Conservation (phyloP, 2,113 vertebrate genomes). For the Phyllostomus discolor region DNA sequence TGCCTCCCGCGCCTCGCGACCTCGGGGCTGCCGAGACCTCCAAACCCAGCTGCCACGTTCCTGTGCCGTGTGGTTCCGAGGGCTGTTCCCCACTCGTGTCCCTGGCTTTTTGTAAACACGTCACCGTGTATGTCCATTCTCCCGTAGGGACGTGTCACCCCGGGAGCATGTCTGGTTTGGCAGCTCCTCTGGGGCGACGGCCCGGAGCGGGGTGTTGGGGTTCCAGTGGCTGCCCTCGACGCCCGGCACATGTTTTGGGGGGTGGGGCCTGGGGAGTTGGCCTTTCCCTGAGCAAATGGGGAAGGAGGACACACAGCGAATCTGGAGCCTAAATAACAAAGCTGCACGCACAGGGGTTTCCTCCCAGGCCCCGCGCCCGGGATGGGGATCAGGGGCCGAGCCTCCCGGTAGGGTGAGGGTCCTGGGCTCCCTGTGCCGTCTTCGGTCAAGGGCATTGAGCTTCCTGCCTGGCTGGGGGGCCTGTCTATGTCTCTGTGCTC, state of each 20-base stretch:
- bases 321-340: rapidly evolving
- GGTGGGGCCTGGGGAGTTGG: rapidly evolving
- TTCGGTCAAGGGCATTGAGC: rapidly evolving
- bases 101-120: rapidly evolving
- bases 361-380: rapidly evolving
- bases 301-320: background rate
- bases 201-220: background rate
- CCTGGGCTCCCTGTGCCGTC: background rate
- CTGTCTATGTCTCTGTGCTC: background rate
- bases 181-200: rapidly evolving
- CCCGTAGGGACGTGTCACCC: background rate
- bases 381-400: background rate
- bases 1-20: background rate
- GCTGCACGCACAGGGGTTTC: rapidly evolving
- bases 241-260: background rate
- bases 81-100: rapidly evolving
- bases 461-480: background rate
- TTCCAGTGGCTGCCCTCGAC: rapidly evolving
- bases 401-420: background rate
- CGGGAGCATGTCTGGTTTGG: rapidly evolving
- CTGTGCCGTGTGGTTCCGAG: rapidly evolving
- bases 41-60: rapidly evolving
- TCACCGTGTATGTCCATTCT: background rate
- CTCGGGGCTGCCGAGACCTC: background rate
- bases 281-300: background rate